Conservation (phyloP, 2,797 vertebrate species). For the Apogon hyalosoma region DNA sequence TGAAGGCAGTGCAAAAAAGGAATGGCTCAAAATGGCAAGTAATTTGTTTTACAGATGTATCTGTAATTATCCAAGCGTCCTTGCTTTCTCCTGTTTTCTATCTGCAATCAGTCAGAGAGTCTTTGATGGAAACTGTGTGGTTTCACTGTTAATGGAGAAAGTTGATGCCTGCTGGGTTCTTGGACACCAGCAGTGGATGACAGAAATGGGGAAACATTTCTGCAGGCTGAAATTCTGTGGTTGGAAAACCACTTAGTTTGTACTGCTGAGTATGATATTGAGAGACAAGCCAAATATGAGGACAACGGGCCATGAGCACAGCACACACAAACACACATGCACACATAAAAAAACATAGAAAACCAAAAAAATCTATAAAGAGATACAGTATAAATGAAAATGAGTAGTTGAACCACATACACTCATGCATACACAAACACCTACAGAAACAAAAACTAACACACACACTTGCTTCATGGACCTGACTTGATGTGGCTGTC, state of each 20-base stretch:
- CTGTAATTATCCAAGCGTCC: constrained; percentile 44
- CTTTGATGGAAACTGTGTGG: constrained; percentile 74
- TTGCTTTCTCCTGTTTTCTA: constrained; percentile 53
- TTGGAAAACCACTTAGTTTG: constrained; percentile 81
- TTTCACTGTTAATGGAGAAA: constrained; percentile 82
- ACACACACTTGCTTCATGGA: constrained; percentile 87
- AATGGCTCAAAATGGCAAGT: constrained; percentile 16
- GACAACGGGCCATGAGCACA: constrained; percentile 30
- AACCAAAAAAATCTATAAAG: constrained; percentile 33
- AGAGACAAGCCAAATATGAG: constrained; percentile 71
- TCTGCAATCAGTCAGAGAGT: constrained; percentile 55
- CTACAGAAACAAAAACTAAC: constrained; percentile 85
- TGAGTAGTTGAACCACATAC: constrained; percentile 51
- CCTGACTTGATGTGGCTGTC: constrained; percentile 96
- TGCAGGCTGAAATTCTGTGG: constrained; percentile 76
- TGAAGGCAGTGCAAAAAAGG: constrained; percentile 8
- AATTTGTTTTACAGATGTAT: constrained; percentile 35
- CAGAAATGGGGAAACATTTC: constrained; percentile 77
- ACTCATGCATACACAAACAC: constrained; percentile 73
- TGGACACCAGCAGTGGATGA: constrained; percentile 72
- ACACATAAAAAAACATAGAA: constrained; percentile 51
- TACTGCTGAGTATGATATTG: constrained; percentile 73
- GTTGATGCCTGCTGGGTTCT: constrained; percentile 87
- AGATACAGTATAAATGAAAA: constrained; percentile 38
- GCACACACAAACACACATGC: constrained; percentile 51